A percentile compares a stretch with the other conserved stretches of the same genome.
Conservation (phyloP, 2,888 invertebrate species). For the Lomographa bimaculata region DNA sequence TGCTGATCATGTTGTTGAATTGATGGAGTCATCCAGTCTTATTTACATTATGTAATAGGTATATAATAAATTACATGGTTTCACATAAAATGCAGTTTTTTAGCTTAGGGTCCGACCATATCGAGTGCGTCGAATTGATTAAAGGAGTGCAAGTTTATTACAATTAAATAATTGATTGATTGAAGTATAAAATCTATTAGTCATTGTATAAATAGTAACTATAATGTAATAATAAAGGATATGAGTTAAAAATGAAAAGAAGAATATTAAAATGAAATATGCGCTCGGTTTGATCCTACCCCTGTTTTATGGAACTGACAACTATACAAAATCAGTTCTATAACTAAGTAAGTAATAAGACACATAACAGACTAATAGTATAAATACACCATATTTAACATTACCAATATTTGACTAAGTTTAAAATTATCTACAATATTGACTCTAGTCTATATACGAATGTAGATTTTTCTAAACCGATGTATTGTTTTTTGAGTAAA, state of each 20-base stretch:
- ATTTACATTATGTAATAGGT: conserved; percentile 33
- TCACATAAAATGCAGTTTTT: conserved; percentile 31
- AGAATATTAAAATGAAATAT: conserved; percentile 3
- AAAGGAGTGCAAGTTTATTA: too few relatives aligned
- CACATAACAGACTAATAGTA: conserved; percentile 5
- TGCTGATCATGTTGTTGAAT: conserved; percentile 40
- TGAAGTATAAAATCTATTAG: too few relatives aligned
- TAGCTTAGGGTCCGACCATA: conserved; percentile 40
- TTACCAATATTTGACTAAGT: conserved; percentile 10
- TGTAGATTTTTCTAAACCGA: conserved; percentile 2
- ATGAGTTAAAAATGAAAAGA: too few relatives aligned
- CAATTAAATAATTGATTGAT: too few relatives aligned
- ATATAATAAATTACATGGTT: conserved; percentile 30
- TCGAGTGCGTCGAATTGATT: conserved; percentile 34
- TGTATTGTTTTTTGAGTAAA: not conserved
- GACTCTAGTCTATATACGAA: conserved; percentile 4
- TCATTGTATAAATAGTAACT: too few relatives aligned
- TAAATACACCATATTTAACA: conserved; percentile 4
- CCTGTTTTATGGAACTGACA: conserved; percentile 12
- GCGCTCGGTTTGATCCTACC: conserved; percentile 45
- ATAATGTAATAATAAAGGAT: too few relatives aligned
- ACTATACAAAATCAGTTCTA: conserved; percentile 7
- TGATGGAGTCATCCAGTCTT: conserved; percentile 41
- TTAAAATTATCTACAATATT: conserved; percentile 14
- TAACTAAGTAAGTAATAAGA: conserved; percentile 4